These are phyloP conservation scores for Drosophila virilis DNA, from an alignment of 1,140 invertebrate genomes.

Conservation along the genomic window DNA sequence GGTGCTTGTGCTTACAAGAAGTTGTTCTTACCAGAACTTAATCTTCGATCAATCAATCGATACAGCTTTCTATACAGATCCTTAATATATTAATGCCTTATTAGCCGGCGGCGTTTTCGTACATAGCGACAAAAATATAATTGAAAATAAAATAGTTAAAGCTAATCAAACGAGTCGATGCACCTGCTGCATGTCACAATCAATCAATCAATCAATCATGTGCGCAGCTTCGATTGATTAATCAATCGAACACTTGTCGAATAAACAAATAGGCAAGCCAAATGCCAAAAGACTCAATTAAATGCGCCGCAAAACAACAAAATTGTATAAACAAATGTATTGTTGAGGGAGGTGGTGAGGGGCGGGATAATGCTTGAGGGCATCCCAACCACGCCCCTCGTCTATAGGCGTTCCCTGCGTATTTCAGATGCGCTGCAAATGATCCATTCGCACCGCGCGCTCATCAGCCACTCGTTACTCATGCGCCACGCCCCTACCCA, in stretches of 20 bases:
- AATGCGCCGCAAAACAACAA: constrained; percentile 20
- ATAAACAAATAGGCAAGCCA: constrained; percentile 32
- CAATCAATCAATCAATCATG: too few relatives aligned
- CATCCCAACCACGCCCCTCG: too few relatives aligned
- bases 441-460: constrained; percentile 32
- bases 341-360: background rate
- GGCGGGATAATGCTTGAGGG: background rate
- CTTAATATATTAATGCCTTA: too few relatives aligned
- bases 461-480: constrained; percentile 30
- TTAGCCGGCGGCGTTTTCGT: too few relatives aligned
- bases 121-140: too few relatives aligned
- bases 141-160: too few relatives aligned
- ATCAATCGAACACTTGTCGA: constrained; percentile 30
- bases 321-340: constrained; percentile 19
- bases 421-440: constrained; percentile 24
- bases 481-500: background rate
- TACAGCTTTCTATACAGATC: too few relatives aligned
- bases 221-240: constrained; percentile 39
- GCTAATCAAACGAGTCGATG: background rate
- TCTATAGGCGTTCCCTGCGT: background rate
- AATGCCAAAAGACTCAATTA: constrained; percentile 42
- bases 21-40: too few relatives aligned
- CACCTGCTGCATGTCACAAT: constrained; percentile 21
- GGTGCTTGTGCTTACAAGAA: too few relatives aligned
- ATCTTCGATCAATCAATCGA: too few relatives aligned